Evolutionary conservation across 53 echinoderm and acorn worm genomes (phyloP), one percentile per base, ranked within the genome.

Genomic region (Henricia sp.): DNA sequence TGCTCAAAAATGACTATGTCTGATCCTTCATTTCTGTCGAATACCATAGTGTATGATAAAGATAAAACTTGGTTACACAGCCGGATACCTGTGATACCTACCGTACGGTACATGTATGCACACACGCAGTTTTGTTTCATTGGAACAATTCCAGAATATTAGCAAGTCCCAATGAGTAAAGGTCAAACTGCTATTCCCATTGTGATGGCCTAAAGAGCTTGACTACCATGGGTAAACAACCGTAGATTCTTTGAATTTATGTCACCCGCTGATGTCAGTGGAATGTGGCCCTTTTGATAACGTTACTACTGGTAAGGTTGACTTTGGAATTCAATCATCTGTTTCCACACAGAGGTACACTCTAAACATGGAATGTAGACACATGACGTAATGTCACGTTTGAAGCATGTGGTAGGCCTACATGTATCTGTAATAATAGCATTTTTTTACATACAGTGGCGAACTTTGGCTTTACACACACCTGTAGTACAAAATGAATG

Each of bases 161-260:
- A 12, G 62, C 62, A 28, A 28, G 24, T 32, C 13, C 33, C 16
- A 60, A 32, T 34, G 6, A 32, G 13, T 30, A 60, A 67, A 67
- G 67, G 67, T 67, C 67, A 67, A 67, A 38, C 39, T 67, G 23
- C 38, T 19, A 37, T 67, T 4, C 13, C 44, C 44, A 44, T n/a
- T n/a, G 44, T 44, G 44, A 44, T 13, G 13, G 13, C 13, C 44
- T 13, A 32, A 14, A 60, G 33, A 16, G 33, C 11, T 60, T 32
- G 12, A 44, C 6, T 44, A 9, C 14, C n/a, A 32, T 2, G 11
- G 1, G 38, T 38, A 40, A 67, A 67, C 38, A 37, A 67, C 8
- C 17, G 20, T 67, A n/a, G 33, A 10, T 32, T 20, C 33, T 32
- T 56, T 24, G 57, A 56, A 13, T 60, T 34, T 34, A 32, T 9